These are phyloP conservation scores for Trachythela sp. DNA, from an alignment of 64 coral and sea anemone species.

Conservation along the genomic window DNA sequence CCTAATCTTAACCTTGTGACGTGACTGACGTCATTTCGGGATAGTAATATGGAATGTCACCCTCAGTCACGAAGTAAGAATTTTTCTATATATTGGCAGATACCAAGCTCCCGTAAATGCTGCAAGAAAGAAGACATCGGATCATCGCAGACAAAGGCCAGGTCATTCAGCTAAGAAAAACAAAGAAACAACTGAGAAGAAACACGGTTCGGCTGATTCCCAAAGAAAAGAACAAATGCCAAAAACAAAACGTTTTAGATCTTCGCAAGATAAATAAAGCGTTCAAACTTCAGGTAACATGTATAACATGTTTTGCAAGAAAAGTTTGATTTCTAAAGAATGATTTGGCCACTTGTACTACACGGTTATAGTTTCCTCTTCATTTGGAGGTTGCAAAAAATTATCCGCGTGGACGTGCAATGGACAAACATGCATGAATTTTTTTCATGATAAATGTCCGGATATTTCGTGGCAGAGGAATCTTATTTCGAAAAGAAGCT, in stretches of 20 bases:
- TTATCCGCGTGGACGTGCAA: too few relatives aligned
- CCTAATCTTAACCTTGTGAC: too few relatives aligned
- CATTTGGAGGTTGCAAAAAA: too few relatives aligned
- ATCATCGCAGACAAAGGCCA: not conserved
- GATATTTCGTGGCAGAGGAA: too few relatives aligned
- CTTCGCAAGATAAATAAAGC: not conserved
- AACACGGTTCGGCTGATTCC: not conserved
- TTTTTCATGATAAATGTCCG: too few relatives aligned
- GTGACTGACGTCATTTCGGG: too few relatives aligned
- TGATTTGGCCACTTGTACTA: too few relatives aligned
- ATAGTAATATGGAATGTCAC: too few relatives aligned
- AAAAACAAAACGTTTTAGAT: constrained; percentile 12
- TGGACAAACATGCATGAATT: too few relatives aligned
- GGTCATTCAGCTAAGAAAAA: not conserved
- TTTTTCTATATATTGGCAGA: not conserved
- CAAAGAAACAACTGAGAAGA: not conserved
- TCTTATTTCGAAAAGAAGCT: too few relatives aligned
- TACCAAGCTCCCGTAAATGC: not conserved
- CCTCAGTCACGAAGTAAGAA: not conserved
- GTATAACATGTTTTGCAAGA: not conserved
- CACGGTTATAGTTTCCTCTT: too few relatives aligned
- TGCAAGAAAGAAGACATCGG: not conserved
- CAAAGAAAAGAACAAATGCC: not conserved
- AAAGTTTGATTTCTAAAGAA: too few relatives aligned
- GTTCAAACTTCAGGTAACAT: not conserved